A percentile compares a stretch with the other conserved stretches of the same genome.
Evolutionary conservation across 2,797 vertebrate species (phyloP).

Genomic region (Hippoglossus hippoglossus): DNA sequence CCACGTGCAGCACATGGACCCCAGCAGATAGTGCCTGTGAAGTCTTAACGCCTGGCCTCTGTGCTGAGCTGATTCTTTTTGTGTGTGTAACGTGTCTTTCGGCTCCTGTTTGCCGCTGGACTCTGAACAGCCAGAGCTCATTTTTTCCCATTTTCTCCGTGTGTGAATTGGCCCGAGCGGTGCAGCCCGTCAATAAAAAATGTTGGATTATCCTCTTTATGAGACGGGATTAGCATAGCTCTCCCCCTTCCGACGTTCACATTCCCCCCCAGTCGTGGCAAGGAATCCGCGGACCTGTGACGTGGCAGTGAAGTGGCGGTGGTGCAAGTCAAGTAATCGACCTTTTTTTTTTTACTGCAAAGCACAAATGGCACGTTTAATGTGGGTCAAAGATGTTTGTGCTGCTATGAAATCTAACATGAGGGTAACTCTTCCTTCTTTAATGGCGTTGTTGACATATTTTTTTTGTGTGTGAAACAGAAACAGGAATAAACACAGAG

Average conservation of each 20-base stretch:
- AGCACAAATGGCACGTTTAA: neutral
- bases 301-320: neutral
- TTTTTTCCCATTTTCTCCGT: conserved; percentile 14
- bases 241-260: conserved; percentile 52
- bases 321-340: neutral
- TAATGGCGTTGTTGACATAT: too few species aligned
- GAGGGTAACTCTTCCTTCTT: neutral
- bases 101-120: neutral
- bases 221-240: conserved; percentile 73
- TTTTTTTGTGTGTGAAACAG: neutral
- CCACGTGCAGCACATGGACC: neutral
- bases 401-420: neutral
- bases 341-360: neutral
- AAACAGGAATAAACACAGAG: conserved; percentile 5
- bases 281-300: conserved; percentile 1
- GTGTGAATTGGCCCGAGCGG: conserved; percentile 46
- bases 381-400: neutral
- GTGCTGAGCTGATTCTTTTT: too few species aligned
- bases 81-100: neutral
- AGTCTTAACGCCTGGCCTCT: neutral
- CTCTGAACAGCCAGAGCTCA: conserved; percentile 11
- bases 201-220: conserved; percentile 69
- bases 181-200: conserved; percentile 58
- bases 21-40: neutral
- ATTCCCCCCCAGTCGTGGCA: conserved; percentile 64